Percentiles rank a stretch among this genome's conserved stretches.
phyloP scores from a whole-genome alignment of 1,140 invertebrate genomes.

The Psix sp. region DNA sequence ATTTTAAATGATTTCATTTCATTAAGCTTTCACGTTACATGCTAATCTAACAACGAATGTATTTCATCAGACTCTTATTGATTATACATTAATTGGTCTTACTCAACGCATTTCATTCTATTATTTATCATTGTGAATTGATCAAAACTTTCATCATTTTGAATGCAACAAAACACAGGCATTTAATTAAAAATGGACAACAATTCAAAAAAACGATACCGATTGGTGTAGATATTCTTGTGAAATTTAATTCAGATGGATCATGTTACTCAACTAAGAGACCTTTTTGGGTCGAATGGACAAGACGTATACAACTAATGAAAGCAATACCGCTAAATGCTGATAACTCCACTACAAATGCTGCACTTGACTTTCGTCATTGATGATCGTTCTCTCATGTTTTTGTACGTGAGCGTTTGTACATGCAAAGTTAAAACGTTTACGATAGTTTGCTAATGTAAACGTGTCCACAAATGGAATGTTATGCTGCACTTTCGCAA shows the following conservation, averaged over 20 bases:
- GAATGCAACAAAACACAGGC: no score
- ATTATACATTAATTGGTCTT: no score
- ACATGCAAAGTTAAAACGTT: conserved; percentile 30
- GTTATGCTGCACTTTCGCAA: conserved; percentile 47
- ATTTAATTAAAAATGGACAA: no score
- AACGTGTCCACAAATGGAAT: conserved; percentile 22
- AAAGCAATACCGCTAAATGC: conserved; percentile 51
- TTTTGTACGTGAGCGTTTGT: conserved; percentile 44
- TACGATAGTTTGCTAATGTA: conserved; percentile 43
- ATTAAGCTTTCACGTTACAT: no score
- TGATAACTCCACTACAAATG: conserved; percentile 43
- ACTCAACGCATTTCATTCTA: no score
- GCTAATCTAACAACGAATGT: no score
- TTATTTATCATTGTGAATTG: no score
- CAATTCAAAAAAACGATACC: no score
- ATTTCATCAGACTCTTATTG: no score
- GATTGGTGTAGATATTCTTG: no score
- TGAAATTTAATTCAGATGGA: conserved; percentile 2
- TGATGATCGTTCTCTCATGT: conserved; percentile 36
- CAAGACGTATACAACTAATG: conserved; percentile 38
- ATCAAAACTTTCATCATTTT: no score
- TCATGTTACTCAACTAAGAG: conserved; percentile 25
- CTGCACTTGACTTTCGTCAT: conserved; percentile 51
- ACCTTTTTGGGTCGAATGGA: conserved; percentile 31
- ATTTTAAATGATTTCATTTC: no score